Base-by-base conservation (phyloP, 2,888 invertebrate species). In the Oscheius sp. region DNA sequence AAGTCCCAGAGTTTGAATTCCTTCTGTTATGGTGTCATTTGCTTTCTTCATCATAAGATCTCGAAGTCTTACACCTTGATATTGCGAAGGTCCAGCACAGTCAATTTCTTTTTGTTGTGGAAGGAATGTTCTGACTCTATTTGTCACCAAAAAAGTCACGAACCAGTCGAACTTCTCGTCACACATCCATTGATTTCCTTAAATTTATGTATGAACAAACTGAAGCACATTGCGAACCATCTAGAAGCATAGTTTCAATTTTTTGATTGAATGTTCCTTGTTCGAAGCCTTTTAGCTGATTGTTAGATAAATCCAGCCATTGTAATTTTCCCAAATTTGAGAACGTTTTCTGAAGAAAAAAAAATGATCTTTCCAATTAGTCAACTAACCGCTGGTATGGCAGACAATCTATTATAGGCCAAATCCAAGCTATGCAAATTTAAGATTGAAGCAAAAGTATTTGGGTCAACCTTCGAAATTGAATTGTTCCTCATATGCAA, bases 351-450 rank as follows among this genome's bases (percentile, higher is more conserved):
- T 49, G 13, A 49, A 49, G n/a, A 13, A 49, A 35, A 9, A 6
- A 35, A 35, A 6, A 35, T 61, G 78, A 56, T 27, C 64, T 64
- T 18, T 1, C 1, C 1, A n/a, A 18, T 23, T 3, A 58, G 13
- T 23, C 21, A n/a, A 49, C 69, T 7, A 23, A 78, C 79, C 69
- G 75, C 93, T 80, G 94, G 94, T 81, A 95, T 90, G 58, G 91
- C 91, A 83, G 93, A 93, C 88, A 95, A 91, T 89, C 93, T 93
- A 89, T 95, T 95, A 88, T 78, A 56, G 1, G 82, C 80, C 53
- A 87, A 69, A 72, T 88, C 87, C 12, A 88, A 49, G 0, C 80
- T 77, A 1, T 83, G 84, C 43, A 88, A 70, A 45, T 85, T 79
- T 1, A 76, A 76, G 6, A 86, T 70, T 25, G 85, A 79, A 7